Conservation (phyloP, 2,113 vertebrate species). For the Oryzias curvinotus region DNA sequence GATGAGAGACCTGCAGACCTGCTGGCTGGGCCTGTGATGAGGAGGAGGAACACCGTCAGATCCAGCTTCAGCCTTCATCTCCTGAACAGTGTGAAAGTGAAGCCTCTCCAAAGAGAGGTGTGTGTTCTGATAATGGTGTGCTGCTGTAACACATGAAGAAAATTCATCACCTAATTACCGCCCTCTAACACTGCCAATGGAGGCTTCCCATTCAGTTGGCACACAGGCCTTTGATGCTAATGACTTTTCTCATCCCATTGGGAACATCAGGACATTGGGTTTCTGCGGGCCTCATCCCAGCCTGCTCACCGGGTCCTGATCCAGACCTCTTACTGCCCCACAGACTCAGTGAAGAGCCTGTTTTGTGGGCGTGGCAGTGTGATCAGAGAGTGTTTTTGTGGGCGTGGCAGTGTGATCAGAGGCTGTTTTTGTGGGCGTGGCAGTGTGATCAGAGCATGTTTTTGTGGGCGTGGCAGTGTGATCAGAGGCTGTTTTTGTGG, state of each 20-base stretch:
- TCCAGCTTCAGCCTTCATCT: conserved; percentile 28
- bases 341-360: conserved; percentile 4
- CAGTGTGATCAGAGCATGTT: not conserved
- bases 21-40: conserved; percentile 18
- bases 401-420: conserved; percentile 7
- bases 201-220: conserved; percentile 32
- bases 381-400: not conserved
- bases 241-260: conserved; percentile 46
- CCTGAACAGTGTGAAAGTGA: conserved; percentile 42
- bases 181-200: conserved; percentile 37
- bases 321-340: conserved; percentile 7
- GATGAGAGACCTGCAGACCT: conserved; percentile 48
- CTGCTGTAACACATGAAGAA: conserved; percentile 26
- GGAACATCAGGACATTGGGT: conserved; percentile 35
- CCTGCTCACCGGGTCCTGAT: conserved; percentile 20
- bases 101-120: conserved; percentile 38
- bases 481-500: conserved; percentile 28
- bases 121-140: conserved; percentile 12
- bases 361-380: too few species aligned
- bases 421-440: too few species aligned
- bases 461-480: not conserved
- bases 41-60: not conserved
- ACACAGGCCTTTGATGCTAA: conserved; percentile 59
- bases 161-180: conserved; percentile 49
- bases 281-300: not conserved